A percentile compares a stretch with the other conserved stretches of the same genome.
These are phyloP conservation scores for Trogon surrucura DNA, from an alignment of 2,113 vertebrate species.

Conservation along the genomic window DNA sequence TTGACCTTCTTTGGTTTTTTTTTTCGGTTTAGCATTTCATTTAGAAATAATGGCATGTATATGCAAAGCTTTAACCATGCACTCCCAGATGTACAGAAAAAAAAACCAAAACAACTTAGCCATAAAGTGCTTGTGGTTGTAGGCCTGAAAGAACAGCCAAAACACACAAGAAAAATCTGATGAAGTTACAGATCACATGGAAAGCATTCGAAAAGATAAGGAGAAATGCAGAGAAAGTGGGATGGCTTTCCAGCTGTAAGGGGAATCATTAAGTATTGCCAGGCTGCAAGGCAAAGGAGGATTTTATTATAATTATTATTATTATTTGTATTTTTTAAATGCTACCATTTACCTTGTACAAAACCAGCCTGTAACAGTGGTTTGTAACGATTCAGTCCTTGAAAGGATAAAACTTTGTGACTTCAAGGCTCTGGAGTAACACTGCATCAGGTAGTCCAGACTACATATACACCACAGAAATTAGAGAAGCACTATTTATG, in stretches of 20 bases:
- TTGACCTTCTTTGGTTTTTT: neutral
- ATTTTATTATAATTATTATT: neutral
- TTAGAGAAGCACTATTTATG: neutral
- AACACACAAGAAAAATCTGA: neutral
- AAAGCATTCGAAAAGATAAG: neutral
- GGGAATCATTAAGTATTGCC: fast-evolving
- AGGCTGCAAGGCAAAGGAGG: neutral
- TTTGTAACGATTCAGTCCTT: neutral
- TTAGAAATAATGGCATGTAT: neutral
- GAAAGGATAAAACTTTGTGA: neutral
- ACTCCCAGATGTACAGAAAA: neutral
- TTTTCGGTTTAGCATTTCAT: neutral
- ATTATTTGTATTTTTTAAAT: neutral
- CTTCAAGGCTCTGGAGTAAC: neutral
- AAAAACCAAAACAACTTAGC: neutral
- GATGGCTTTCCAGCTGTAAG: neutral
- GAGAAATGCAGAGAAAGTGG: constrained; percentile 9
- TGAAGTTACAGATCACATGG: neutral
- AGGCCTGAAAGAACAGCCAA: constrained; percentile 9
- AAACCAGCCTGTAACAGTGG: neutral
- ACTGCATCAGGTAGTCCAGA: neutral
- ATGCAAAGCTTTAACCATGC: neutral
- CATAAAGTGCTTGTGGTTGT: neutral
- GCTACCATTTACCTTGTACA: neutral
- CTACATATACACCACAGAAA: neutral